These are phyloP conservation scores for Sphaeramia orbicularis DNA, from an alignment of 2,797 vertebrate species.

Conservation along the genomic window DNA sequence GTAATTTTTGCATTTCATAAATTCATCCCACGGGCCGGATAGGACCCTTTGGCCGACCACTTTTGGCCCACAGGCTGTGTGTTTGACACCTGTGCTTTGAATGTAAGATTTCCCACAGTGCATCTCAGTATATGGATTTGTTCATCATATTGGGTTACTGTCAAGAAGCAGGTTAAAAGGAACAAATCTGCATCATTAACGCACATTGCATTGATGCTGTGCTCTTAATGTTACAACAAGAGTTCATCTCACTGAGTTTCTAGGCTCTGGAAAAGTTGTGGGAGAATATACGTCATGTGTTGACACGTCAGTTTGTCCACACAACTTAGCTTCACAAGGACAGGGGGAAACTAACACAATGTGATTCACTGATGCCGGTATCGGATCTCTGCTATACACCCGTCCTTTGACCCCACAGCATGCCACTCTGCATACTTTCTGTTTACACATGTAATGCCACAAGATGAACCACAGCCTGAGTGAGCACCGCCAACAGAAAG, in stretches of 20 bases:
- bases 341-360: slow-evolving; percentile 52
- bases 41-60: too few species aligned
- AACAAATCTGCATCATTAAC: slow-evolving; percentile 14
- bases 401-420: slow-evolving; percentile 1
- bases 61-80: too few species aligned
- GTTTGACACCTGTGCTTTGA: too few species aligned
- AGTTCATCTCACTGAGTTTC: slow-evolving; percentile 20
- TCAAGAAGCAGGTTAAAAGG: slow-evolving; percentile 6
- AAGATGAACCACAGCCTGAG: slow-evolving; percentile 22
- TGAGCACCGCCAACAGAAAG: slow-evolving; percentile 1
- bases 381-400: slow-evolving; percentile 23
- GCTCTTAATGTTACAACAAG: not conserved
- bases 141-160: slow-evolving; percentile 5
- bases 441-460: slow-evolving; percentile 20
- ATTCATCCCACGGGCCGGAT: too few species aligned
- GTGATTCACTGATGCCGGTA: slow-evolving; percentile 62
- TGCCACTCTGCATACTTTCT: slow-evolving; percentile 21
- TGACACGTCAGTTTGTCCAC: slow-evolving; percentile 65
- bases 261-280: slow-evolving; percentile 26
- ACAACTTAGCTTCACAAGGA: slow-evolving; percentile 64
- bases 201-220: not conserved
- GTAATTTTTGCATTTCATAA: too few species aligned
- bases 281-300: slow-evolving; percentile 40
- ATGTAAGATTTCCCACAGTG: not conserved
- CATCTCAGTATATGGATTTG: not conserved